Percentiles rank a stretch among this genome's conserved stretches.
Evolutionary conservation across 2,888 invertebrate species (phyloP).

Genomic region (Cryptus armator): DNA sequence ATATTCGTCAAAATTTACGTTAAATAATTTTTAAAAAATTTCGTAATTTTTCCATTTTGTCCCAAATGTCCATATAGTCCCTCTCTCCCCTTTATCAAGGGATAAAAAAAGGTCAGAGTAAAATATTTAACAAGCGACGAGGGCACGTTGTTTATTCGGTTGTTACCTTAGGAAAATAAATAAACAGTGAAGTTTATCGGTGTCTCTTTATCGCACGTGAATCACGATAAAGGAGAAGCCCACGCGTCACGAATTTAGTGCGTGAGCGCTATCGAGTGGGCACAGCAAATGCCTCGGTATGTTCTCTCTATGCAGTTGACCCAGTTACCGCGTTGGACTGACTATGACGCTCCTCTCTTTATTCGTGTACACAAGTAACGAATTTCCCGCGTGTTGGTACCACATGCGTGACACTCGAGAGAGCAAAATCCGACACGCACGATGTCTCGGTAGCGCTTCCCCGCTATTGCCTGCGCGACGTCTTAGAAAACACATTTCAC

Average conservation of each 20-base stretch:
- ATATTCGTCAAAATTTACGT: background rate
- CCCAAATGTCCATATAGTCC: too few species aligned
- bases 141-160: background rate
- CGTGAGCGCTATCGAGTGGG: conserved; percentile 47
- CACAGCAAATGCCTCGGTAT: conserved; percentile 26
- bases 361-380: conserved; percentile 28
- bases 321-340: conserved; percentile 72
- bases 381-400: conserved; percentile 22
- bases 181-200: background rate
- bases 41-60: background rate
- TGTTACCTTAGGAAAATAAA: background rate
- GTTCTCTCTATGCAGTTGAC: conserved; percentile 74
- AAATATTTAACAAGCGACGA: background rate
- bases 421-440: conserved; percentile 69
- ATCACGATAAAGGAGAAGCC: background rate
- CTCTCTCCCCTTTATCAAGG: too few species aligned
- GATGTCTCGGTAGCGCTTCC: background rate
- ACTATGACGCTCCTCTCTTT: conserved; percentile 55
- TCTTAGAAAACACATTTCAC: conserved; percentile 74
- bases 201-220: conserved; percentile 7
- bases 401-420: conserved; percentile 48
- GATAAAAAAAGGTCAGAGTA: background rate
- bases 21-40: too few species aligned
- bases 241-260: conserved; percentile 67
- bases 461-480: background rate